Evolutionary conservation across 2,797 vertebrate species (phyloP).

Genomic region (Ceyx erithaca): DNA sequence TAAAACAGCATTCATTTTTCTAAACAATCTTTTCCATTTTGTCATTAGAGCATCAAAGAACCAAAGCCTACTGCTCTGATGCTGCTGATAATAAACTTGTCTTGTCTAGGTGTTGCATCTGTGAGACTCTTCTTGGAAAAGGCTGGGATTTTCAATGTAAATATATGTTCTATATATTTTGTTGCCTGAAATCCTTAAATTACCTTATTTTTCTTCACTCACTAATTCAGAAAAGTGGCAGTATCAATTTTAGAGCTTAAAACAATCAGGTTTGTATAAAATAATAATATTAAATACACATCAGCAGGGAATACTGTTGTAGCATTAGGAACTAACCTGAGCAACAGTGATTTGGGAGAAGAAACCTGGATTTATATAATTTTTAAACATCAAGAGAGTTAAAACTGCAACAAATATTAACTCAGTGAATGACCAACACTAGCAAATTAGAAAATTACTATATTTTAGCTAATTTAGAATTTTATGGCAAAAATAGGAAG

Average conservation of each 20-base stretch:
- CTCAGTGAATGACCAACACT: neutral
- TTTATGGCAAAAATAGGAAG: neutral
- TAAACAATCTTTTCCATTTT: neutral
- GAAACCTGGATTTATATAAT: neutral
- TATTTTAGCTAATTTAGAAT: neutral
- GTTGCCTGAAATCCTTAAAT: neutral
- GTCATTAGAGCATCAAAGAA: neutral
- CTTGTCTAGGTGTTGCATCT: neutral
- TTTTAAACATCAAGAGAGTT: neutral
- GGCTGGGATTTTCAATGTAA: neutral
- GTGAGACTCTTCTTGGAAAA: neutral
- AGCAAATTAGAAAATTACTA: neutral
- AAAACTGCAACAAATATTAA: neutral
- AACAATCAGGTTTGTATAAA: neutral
- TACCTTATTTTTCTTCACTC: neutral
- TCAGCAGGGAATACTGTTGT: neutral
- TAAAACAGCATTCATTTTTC: neutral
- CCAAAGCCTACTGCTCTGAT: neutral
- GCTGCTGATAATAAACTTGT: neutral
- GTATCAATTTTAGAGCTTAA: neutral
- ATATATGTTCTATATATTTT: neutral
- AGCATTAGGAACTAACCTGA: neutral
- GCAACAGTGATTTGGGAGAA: neutral
- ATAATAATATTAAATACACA: neutral
- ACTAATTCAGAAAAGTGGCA: neutral